Evolutionary conservation across 2,113 vertebrate species (phyloP), one percentile per base, ranked within the genome.

Genomic region (Trichechus manatus): DNA sequence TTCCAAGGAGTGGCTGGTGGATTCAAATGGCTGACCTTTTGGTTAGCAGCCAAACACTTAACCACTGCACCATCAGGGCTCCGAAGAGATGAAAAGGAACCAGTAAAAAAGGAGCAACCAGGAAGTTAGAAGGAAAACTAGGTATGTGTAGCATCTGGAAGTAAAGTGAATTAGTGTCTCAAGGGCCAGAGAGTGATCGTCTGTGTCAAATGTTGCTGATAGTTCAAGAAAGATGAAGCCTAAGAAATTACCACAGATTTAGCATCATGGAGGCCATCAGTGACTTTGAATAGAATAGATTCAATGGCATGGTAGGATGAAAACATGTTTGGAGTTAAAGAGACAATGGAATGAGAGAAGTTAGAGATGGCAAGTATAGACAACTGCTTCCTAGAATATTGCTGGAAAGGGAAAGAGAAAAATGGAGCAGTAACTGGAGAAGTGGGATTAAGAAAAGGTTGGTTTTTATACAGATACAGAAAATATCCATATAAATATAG

Each of bases 81-180:
- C 39, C 39, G 42, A 87, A 64, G 22, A 83, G 15, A 64, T 93
- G 33, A 93, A 64, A 64, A 20, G 19, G 6, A 92, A 87, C 63
- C 50, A 27, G 14, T 70, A 27, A 59, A 70, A 75, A 79, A 92
- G 74, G 25, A 75, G 23, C 13, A 81, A 5, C 66, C 11, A 77
- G 9, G 9, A 95, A 85, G 20, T 93, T 39, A 91, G 80, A 33
- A 92, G 15, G 31, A 80, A 90, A 95, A 53, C 27, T 74, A 93
- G 29, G 4, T 79, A 29, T 89, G 27, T 42, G 9, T 44, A 25
- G 17, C 17, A 5, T 68, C 80, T 86, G 36, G 9, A 47, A 84
- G 23, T 91, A 25, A 88, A n/a, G 36, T 74, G 14, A 95, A 79
- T 53, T 59, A 50, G 11, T 78, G 33, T 96, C 50, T 78, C 81